These are phyloP conservation scores for Carcina quercana DNA, from an alignment of 2,888 invertebrate species.

Conservation along the genomic window DNA sequence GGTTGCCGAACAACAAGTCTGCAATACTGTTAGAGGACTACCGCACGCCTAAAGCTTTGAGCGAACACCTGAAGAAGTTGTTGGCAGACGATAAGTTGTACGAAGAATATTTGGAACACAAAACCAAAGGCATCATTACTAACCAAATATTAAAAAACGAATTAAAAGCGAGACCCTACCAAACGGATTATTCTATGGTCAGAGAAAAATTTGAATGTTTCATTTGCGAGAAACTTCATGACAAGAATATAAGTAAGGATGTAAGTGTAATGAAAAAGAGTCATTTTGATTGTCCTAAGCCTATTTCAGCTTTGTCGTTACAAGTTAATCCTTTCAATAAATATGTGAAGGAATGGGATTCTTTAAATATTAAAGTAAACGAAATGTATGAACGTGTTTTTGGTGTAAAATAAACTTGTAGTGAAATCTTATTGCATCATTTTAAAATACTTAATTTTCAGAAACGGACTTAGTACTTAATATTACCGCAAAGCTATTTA, in stretches of 20 bases:
- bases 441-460: too few relatives aligned
- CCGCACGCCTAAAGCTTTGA: slow-evolving; percentile 74
- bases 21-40: slow-evolving; percentile 82
- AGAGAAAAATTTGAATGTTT: slow-evolving; percentile 82
- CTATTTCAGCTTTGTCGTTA: slow-evolving; percentile 52
- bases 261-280: slow-evolving; percentile 39
- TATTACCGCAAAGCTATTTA: too few relatives aligned
- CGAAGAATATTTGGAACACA: slow-evolving; percentile 79
- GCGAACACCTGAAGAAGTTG: slow-evolving; percentile 71
- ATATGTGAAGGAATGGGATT: slow-evolving; percentile 54
- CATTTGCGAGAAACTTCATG: slow-evolving; percentile 75
- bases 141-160: slow-evolving; percentile 66
- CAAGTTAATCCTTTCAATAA: slow-evolving; percentile 40
- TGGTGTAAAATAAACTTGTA: too few relatives aligned
- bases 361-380: slow-evolving; percentile 20
- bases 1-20: slow-evolving; percentile 84
- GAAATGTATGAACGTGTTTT: too few relatives aligned
- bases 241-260: slow-evolving; percentile 18
- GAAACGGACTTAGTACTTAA: too few relatives aligned
- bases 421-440: too few relatives aligned
- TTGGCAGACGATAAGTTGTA: slow-evolving; percentile 77
- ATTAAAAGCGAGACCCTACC: slow-evolving; percentile 52
- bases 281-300: slow-evolving; percentile 72
- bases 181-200: slow-evolving; percentile 48
- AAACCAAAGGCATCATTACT: slow-evolving; percentile 61